Conservation (phyloP, 1,140 invertebrate genomes). For the Schlechtendalia chinensis region DNA sequence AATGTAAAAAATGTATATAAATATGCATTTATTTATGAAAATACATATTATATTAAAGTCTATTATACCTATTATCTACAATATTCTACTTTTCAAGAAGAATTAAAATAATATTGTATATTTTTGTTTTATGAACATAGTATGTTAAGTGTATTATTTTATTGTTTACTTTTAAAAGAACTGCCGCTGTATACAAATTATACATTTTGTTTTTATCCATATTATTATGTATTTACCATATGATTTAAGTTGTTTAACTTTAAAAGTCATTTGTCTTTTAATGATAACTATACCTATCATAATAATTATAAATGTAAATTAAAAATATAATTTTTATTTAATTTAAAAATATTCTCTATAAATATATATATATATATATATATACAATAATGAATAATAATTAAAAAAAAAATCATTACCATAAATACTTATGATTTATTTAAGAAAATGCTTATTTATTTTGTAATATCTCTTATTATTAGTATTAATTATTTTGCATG, state of each 20-base stretch:
- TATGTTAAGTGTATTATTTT: neutral
- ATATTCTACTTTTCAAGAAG: neutral
- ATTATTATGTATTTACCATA: neutral
- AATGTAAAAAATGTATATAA: neutral
- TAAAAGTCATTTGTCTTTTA: neutral
- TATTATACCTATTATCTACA: neutral
- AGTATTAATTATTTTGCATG: constrained; percentile 2
- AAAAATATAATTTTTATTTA: too few relatives aligned
- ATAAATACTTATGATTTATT: neutral
- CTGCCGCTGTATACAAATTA: neutral
- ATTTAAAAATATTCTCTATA: too few relatives aligned
- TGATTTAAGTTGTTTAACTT: neutral
- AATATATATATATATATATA: too few relatives aligned
- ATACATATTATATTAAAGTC: neutral
- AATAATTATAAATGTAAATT: neutral
- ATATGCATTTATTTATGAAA: neutral
- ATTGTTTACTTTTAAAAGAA: constrained; percentile 9
- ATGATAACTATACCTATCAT: too few relatives aligned
- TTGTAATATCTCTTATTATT: neutral
- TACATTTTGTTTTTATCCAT: neutral
- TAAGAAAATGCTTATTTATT: constrained; percentile 6
- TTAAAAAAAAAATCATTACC: neutral
- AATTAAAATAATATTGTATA: constrained; percentile 2
- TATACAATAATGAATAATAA: too few relatives aligned
- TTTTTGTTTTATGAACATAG: neutral